Evolutionary conservation across 2,113 vertebrate species (phyloP), one percentile per base, ranked within the genome.

Genomic region (Chamaea fasciata): DNA sequence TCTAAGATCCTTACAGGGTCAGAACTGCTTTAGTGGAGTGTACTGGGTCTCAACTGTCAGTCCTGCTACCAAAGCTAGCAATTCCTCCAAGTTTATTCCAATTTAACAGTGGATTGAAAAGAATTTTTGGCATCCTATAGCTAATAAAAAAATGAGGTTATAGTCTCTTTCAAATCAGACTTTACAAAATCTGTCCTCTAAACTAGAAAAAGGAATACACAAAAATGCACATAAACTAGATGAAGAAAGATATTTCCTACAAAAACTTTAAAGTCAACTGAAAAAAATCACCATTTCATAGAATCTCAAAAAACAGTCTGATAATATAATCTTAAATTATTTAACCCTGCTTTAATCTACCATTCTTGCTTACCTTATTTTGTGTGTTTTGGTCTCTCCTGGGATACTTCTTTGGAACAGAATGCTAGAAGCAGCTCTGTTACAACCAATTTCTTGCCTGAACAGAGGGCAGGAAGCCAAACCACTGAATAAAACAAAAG

Each of bases 361-460:
- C 28, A 33, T 17, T 81, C 35, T 71, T 57, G 10, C 95, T 97
- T 97, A 97, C 95, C 96, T 93, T 92, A 31, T 27, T 78, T 83
- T 77, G 46, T 30, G 19, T 81, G 53, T 0, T 92, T 46, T 30
- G 50, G 39, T 46, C 76, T 67, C 80, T 69, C 35, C 39, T 93
- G 60, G 53, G 46, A 47, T 60, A 65, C 64, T 94, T 70, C 83
- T 56, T 70, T 68, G 50, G 44, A 75, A 82, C 11, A 57, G 83
- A 94, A 57, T 91, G 84, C 33, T 64, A 67, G 53, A 76, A 84
- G 60, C 49, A 82, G 83, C 77, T 93, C 67, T 87, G 70, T 47
- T 85, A 47, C 92, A 35, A 77, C 41, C 56, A 42, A 96, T 97
- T 97, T 97, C 96, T 96, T 93, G 88, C 41, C 62, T 65, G 57